These are phyloP conservation scores for Dichetophora obliterata DNA, from an alignment of 2,888 invertebrate genomes.

Conservation along the genomic window DNA sequence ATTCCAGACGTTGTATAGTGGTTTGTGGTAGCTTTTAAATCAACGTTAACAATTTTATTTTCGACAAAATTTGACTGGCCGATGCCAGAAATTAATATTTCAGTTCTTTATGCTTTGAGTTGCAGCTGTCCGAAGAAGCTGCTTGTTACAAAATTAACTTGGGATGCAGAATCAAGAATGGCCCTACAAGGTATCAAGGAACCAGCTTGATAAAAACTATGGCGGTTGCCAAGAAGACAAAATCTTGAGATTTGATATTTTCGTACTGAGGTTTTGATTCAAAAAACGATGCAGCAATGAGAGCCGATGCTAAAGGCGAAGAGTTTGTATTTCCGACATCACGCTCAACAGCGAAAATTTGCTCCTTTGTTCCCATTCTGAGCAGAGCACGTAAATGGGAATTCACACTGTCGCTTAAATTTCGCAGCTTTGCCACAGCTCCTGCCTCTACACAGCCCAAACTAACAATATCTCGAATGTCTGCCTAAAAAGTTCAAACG, in stretches of 20 bases:
- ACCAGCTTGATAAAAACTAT: slow-evolving; percentile 40
- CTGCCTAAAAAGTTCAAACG: slow-evolving; percentile 43
- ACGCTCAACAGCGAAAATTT: too few relatives aligned
- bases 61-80: too few relatives aligned
- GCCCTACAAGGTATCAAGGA: slow-evolving; percentile 37
- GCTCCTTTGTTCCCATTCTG: slow-evolving; percentile 35
- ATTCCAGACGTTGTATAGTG: background rate
- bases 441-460: slow-evolving; percentile 39
- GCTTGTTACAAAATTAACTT: slow-evolving; percentile 29
- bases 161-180: slow-evolving; percentile 40
- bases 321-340: too few relatives aligned
- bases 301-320: too few relatives aligned
- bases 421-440: slow-evolving; percentile 37
- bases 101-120: too few relatives aligned
- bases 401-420: slow-evolving; percentile 37
- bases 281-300: too few relatives aligned
- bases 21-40: background rate
- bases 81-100: background rate
- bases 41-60: background rate
- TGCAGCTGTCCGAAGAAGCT: too few relatives aligned
- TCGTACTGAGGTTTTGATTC: too few relatives aligned
- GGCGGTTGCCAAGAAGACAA: slow-evolving; percentile 10
- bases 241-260: too few relatives aligned
- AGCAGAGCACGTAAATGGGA: slow-evolving; percentile 39
- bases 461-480: slow-evolving; percentile 44